Evolutionary conservation across 2,797 vertebrate species (phyloP).

Genomic region (Cryptoblepharus egeriae): DNA sequence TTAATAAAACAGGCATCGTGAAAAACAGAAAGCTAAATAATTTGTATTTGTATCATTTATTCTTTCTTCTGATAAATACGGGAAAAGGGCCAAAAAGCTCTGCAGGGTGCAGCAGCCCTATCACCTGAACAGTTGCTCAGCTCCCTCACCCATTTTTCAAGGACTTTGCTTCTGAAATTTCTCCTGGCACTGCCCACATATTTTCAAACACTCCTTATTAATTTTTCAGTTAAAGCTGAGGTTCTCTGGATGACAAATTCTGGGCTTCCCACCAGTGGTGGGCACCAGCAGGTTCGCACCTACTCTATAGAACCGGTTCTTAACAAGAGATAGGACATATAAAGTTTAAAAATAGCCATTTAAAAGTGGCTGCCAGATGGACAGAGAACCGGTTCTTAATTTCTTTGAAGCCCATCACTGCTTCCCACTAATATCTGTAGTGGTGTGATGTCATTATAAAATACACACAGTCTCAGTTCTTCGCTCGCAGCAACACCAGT

Average conservation of each 20-base stretch:
- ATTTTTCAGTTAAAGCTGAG: not conserved
- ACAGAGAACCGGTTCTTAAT: too few species aligned
- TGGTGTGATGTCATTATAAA: not conserved
- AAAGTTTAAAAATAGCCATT: too few species aligned
- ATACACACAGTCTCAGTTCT: not conserved
- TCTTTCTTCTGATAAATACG: not conserved
- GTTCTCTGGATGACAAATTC: not conserved
- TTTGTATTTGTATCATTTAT: not conserved
- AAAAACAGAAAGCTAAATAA: too few species aligned
- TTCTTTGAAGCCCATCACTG: too few species aligned
- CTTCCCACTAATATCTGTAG: too few species aligned
- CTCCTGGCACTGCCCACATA: not conserved
- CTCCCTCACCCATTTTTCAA: not conserved
- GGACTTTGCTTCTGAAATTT: not conserved
- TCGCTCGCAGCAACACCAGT: not conserved
- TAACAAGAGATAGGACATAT: too few species aligned
- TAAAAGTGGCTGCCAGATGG: too few species aligned
- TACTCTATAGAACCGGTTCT: too few species aligned
- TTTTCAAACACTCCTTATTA: not conserved
- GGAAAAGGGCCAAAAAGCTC: not conserved
- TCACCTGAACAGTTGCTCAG: not conserved
- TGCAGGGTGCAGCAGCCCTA: not conserved
- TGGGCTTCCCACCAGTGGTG: not conserved
- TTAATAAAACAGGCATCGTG: too few species aligned
- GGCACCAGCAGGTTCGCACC: too few species aligned